Evolutionary conservation across 2,113 vertebrate genomes (phyloP).

Genomic region (Chauna torquata): DNA sequence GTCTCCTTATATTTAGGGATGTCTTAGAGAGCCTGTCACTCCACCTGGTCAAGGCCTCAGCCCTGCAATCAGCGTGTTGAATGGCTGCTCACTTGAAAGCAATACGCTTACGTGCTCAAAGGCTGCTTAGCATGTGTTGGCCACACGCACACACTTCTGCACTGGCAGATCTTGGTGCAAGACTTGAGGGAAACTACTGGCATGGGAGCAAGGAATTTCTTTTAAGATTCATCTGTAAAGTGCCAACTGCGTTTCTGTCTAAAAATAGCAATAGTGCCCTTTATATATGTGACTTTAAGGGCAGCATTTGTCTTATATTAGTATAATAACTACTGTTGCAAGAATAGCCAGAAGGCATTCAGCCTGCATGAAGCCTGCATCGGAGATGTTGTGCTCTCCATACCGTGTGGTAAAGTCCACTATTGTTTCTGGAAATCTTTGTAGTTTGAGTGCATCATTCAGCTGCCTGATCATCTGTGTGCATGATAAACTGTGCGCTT

Average conservation of each 20-base stretch:
- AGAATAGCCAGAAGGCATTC: neutral
- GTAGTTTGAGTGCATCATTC: neutral
- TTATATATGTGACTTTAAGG: neutral
- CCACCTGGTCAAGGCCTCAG: neutral
- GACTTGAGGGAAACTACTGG: neutral
- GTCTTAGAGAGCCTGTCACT: neutral
- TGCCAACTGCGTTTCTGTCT: neutral
- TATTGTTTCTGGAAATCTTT: constrained; percentile 20
- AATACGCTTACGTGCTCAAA: neutral
- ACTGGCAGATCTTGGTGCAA: neutral
- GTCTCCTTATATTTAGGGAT: neutral
- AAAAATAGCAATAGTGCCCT: neutral
- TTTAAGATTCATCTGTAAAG: neutral
- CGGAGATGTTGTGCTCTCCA: neutral
- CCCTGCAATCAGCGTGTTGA: neutral
- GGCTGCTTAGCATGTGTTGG: neutral
- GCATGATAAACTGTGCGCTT: neutral
- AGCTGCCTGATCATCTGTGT: neutral
- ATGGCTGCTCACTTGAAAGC: neutral
- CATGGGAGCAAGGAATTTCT: neutral
- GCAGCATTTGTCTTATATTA: neutral
- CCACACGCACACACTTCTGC: neutral
- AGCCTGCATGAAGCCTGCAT: neutral
- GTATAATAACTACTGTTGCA: neutral
- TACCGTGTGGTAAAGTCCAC: neutral